Evolutionary conservation across 2,888 invertebrate species (phyloP), one percentile per base, ranked within the genome.

Genomic region (Ischnus inquisitorius): DNA sequence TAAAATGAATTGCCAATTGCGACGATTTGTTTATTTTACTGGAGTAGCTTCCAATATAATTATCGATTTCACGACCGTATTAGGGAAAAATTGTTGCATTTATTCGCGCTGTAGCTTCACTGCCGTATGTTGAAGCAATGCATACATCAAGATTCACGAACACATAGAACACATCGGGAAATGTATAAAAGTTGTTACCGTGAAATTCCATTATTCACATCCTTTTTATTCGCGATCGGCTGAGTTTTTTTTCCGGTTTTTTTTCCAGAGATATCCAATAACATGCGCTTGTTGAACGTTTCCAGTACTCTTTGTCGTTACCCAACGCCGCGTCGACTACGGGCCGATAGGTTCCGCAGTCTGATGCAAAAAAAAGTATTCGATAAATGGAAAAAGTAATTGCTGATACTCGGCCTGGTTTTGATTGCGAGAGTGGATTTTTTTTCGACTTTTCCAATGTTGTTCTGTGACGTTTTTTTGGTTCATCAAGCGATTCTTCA

Each of bases 191-290:
- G 19, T 54, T 46, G n/a, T 22, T 34, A 48, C 28, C 25, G 0
- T 2, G 12, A 41, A 64, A 76, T 16, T 19, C 41, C 54, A 28
- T 39, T 76, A 34, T 25, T 12, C 25, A 1, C n/a, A 14, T 12
- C 34, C 8, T n/a, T 19, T 54, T 76, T 76, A 54, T 39, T 57
- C 10, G n/a, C 16, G 65, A 54, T 41, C 65, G 22, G 34, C 10
- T n/a, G 3, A 1, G 25, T 3, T n/a, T 41, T 65, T 65, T 39
- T 75, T 48, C 51, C 22, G 51, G 4, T 43, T 10, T 39, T 2
- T 65, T 76, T 65, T 67, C 25, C 16, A 25, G 12, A n/a, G 65
- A 65, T 67, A 67, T 67, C 65, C 51, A 67, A 67, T 76, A 76
- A 67, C 76, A 65, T 51, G 65, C 76, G 39, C 65, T 76, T 54